Evolutionary conservation across 2,113 vertebrate genomes (phyloP), one percentile per base, ranked within the genome.

Genomic region (Semnornis frantzii): DNA sequence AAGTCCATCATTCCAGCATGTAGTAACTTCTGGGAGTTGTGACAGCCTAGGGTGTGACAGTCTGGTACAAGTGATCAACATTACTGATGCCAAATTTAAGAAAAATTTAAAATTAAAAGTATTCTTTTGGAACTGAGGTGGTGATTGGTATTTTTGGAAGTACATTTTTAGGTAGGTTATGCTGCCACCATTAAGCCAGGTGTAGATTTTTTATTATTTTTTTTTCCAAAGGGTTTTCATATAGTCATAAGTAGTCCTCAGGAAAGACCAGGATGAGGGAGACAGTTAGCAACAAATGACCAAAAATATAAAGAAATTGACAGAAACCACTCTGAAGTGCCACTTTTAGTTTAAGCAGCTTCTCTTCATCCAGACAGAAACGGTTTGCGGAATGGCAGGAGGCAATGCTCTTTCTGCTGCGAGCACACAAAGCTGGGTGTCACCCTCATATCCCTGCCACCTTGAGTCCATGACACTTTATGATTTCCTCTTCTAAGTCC

Each of bases 401-500:
- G 33, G 23, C 48, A 68, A 28, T 5, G 19, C 1, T 75, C 39
- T 37, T 88, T 75, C 80, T 78, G 37, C 63, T 68, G 75, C 62
- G 73, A 64, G 46, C 31, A 48, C 34, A 74, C 39, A 70, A 65
- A 73, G 24, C 6, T 57, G 63, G 34, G 68, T 92, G 78, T 89
- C 91, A 77, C 72, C 60, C 70, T 87, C 72, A 46, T 52, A 71
- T 8, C 27, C 44, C 39, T 91, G 72, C 71, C 79, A 74, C 68
- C 89, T 65, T 8, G 5, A 66, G 31, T 64, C 75, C n/a, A 5
- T 69, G 82, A 68, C 25, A 92, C 39, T 27, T 81, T 78, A 77
- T 65, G 44, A 76, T 94, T 96, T 96, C 89, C 89, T 89, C 69
- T 74, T 42, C 27, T 46, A 39, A 64, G 73, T 63, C 66, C 30